Conservation (phyloP, 2,888 invertebrate species). For the Drosophila cognata region DNA sequence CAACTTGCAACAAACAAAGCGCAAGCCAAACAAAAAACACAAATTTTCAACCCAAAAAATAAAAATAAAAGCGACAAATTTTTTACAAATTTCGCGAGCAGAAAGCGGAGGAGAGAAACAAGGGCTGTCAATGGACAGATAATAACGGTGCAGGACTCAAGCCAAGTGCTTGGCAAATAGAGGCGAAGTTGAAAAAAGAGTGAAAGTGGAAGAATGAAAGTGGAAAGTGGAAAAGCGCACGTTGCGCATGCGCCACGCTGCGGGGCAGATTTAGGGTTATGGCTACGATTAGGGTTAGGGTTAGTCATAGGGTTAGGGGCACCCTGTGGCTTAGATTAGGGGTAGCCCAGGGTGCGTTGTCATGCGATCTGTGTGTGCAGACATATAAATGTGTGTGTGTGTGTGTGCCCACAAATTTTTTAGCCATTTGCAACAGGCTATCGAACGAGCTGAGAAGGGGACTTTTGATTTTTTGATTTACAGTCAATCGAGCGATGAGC, state of each 20-base stretch:
- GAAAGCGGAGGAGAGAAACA: slow-evolving; percentile 9
- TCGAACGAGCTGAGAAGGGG: slow-evolving; percentile 33
- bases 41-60: slow-evolving; percentile 33
- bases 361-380: slow-evolving; percentile 36
- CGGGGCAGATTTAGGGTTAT: slow-evolving; percentile 39
- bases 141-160: slow-evolving; percentile 34
- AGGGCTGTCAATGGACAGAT: slow-evolving; percentile 57
- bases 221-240: slow-evolving; percentile 45
- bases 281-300: slow-evolving; percentile 29
- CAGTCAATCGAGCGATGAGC: slow-evolving; percentile 56
- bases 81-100: slow-evolving; percentile 56
- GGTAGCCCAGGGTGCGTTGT: slow-evolving; percentile 39
- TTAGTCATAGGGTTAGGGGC: slow-evolving; percentile 39
- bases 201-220: slow-evolving; percentile 39
- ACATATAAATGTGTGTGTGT: neutral
- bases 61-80: slow-evolving; percentile 52
- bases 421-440: slow-evolving; percentile 72
- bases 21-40: slow-evolving; percentile 32
- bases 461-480: slow-evolving; percentile 57
- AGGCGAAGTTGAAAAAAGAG: slow-evolving; percentile 7
- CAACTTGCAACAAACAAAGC: slow-evolving; percentile 13
- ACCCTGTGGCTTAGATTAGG: slow-evolving; percentile 28
- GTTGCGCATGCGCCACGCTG: slow-evolving; percentile 48
- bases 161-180: slow-evolving; percentile 48
- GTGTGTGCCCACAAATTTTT: slow-evolving; percentile 75